Base-by-base conservation (phyloP, 2,888 invertebrate species). In the Metacarcinus magister region DNA sequence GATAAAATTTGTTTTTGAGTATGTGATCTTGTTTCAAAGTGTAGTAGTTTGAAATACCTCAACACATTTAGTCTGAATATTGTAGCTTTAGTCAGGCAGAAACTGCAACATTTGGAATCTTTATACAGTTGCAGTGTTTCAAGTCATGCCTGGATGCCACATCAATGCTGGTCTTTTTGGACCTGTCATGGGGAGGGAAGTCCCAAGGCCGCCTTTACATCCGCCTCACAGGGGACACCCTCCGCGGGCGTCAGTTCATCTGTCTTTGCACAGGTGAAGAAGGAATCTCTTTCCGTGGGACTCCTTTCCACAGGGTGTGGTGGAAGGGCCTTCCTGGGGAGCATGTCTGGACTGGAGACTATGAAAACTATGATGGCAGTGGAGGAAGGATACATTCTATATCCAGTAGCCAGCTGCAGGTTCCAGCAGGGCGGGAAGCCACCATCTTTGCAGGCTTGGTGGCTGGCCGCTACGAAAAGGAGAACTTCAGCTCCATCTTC, bases 301-400 rank as follows among this genome's bases (percentile, higher is more conserved):
- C 95, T 13, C 90, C 32, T 44, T 95, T 95, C 91, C 95, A 95
- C 75, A 93, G 95, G 19, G 44, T 95, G n/a, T 95, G 94, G 95
- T 94, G 94, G 93, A 95, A 94, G 93, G 90, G 67, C 43, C 90
- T 89, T 0, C 95, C 95, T 16, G 95, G 95, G 3, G 95, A 95
- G 32, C 93, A 94, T 90, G 39, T 94, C 8, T 95, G 94, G 94
- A 60, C 23, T n/a, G 95, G 95, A 28, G 95, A 95, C 46, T 75
- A 94, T 90, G 95, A 95, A 3, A 39, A 94, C 16, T 23, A 91
- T 23, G 89, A 94, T 95, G 95, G 95, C 10, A 94, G 95, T 94
- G 95, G 95, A 39, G 95, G 94, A 1, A 48, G 23, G 5, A 43
- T 39, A 28, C 67, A 28, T 19, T 16, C 48, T 23, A 16, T 44